Evolutionary conservation across 2,113 vertebrate genomes (phyloP).

Genomic region (Glaucomys volans): DNA sequence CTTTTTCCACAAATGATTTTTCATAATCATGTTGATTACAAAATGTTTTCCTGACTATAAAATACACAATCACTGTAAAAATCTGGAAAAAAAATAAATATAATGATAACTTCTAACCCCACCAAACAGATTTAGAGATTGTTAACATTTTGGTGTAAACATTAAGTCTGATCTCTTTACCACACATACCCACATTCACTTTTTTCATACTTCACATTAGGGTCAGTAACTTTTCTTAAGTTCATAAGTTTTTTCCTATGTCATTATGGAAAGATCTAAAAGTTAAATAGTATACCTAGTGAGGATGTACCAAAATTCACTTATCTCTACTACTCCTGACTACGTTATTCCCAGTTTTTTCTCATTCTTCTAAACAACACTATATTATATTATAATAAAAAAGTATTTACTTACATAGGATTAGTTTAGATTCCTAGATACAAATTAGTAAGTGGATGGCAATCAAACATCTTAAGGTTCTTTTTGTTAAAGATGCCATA

Average conservation of each 20-base stretch:
- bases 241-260: not conserved
- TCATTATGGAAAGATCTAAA: not conserved
- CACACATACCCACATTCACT: not conserved
- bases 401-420: slow-evolving; percentile 10
- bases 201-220: slow-evolving; percentile 30
- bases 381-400: not conserved
- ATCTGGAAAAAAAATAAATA: not conserved
- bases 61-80: not conserved
- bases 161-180: not conserved
- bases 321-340: not conserved
- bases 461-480: slow-evolving; percentile 3
- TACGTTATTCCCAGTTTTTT: not conserved
- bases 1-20: not conserved
- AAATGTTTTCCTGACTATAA: slow-evolving; percentile 43
- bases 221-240: not conserved
- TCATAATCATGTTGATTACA: not conserved
- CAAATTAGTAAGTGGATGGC: not conserved
- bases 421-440: slow-evolving; percentile 14
- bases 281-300: not conserved
- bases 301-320: slow-evolving; percentile 15
- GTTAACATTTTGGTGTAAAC: not conserved
- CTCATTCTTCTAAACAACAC: not conserved
- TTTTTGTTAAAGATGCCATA: not conserved
- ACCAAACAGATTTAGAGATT: not conserved
- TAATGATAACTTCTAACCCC: not conserved